Evolutionary conservation across 23 tunicate species (phyloP), one percentile per base, ranked within the genome.

Genomic region (Ciona savignyi): DNA sequence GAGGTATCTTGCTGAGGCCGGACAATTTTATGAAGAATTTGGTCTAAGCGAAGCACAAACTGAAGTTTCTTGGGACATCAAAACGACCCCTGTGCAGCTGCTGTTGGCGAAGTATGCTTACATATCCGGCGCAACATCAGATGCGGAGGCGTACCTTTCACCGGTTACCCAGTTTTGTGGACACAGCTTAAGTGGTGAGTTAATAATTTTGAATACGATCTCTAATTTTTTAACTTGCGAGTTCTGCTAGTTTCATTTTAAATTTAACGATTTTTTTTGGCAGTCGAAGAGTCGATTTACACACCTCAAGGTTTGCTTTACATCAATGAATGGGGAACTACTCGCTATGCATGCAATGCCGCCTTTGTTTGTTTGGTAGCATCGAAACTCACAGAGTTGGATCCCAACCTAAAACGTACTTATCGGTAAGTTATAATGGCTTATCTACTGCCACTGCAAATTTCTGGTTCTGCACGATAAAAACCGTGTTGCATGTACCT

Each of bases 301-400:
- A 84, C 97, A 0, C 86, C 78, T 2, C 68, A 70, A 22, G 90
- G 90, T 1, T 48, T 90, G 33, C 31, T 84, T n/a, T 84, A 66
- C 63, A 63, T 29, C 6, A 86, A 83, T 29, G 68, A 84, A 25
- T 84, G 97, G 97, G 90, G 90, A 34, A 70, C 86, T 11, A 84
- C 33, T 48, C n/a, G n/a, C n/a, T n/a, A n/a, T n/a, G n/a, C n/a
- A n/a, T n/a, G n/a, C n/a, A n/a, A n/a, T n/a, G n/a, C n/a, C n/a
- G n/a, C n/a, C n/a, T n/a, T n/a, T n/a, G n/a, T n/a, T n/a, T n/a
- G n/a, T n/a, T n/a, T n/a, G 68, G 90, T 78, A 29, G 82, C 97
- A 1, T 89, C 96, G n/a, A 89, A 67, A 11, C 29, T 75, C 3
- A 71, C 78, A 56, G 31, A 19, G 23, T 29, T 89, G 25, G 65